Conservation (phyloP, 2,113 vertebrate species). For the Petromus typicus region DNA sequence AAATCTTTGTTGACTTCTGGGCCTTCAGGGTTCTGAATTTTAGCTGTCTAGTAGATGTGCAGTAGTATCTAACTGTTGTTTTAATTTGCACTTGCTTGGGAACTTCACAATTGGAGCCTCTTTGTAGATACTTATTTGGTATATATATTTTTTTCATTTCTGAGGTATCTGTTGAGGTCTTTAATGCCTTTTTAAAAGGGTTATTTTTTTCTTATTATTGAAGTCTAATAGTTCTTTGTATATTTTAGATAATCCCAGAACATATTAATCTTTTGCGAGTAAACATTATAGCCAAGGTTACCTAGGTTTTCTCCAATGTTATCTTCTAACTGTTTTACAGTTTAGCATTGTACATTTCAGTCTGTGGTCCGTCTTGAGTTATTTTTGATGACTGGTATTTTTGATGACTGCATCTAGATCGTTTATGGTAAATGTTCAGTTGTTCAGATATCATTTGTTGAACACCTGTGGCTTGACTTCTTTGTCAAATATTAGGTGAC, state of each 20-base stretch:
- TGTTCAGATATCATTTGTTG: neutral
- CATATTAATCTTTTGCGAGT: neutral
- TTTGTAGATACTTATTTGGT: neutral
- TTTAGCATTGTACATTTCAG: neutral
- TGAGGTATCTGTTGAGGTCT: neutral
- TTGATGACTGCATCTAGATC: neutral
- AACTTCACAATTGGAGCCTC: neutral
- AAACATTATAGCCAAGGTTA: neutral
- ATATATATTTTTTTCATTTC: neutral
- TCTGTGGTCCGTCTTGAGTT: neutral
- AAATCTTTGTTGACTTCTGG: neutral
- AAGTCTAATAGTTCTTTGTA: neutral
- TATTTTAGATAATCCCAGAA: neutral
- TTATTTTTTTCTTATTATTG: neutral
- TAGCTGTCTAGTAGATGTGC: neutral
- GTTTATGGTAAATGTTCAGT: neutral
- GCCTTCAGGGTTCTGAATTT: neutral
- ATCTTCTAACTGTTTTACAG: neutral
- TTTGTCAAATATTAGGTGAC: neutral
- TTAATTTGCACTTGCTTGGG: neutral
- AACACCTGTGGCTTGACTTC: neutral
- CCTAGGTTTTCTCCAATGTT: neutral
- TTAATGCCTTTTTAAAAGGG: neutral
- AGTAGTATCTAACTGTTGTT: neutral
- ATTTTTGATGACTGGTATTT: neutral